Base-by-base conservation (phyloP, 2,888 invertebrate genomes). In the Hermaeophaga mercurialis region DNA sequence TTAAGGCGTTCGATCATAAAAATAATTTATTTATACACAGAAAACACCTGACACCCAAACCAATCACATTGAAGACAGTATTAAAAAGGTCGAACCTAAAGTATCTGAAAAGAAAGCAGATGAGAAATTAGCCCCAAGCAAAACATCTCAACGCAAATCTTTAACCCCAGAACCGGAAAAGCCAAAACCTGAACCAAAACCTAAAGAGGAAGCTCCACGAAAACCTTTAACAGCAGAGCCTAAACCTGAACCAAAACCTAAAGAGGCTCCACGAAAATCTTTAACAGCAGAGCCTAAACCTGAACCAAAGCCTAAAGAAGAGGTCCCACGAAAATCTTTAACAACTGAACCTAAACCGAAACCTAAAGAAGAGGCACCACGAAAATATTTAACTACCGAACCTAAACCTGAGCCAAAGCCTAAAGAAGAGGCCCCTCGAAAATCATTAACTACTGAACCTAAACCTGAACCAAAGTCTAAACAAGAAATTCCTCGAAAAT, bases 21-120 rank as follows among this genome's bases (percentile, higher is more conserved):
- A 11, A n/a, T n/a, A 39, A 47, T 41, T 55, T 59, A 50, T 54
- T 54, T 53, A 48, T 50, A 59, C 49, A 58, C 47, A 73, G 72
- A 70, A 68, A 68, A 70, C 70, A 67, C 71, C 72, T 62, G 72
- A 72, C 61, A 64, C 69, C 63, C 67, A 72, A 44, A 61, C 64
- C 61, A 73, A 75, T 63, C 69, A 74, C 62, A 75, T 80, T 28
- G 81, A 81, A 56, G 81, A 80, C 24, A 79, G 78, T 62, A 65
- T 66, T 56, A 59, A 64, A 50, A 66, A 69, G 63, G 66, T 82
- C 80, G 65, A 81, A 78, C 70, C 69, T 5, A 70, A 57, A 59
- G 63, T 65, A 54, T 58, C 64, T 11, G 66, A 63, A 53, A 56
- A 57, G 9, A 61, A 65, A 63, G 56, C 60, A 58, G 57, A 65